Conservation (phyloP, 2,888 invertebrate species). For the Sympetrum striolatum region DNA sequence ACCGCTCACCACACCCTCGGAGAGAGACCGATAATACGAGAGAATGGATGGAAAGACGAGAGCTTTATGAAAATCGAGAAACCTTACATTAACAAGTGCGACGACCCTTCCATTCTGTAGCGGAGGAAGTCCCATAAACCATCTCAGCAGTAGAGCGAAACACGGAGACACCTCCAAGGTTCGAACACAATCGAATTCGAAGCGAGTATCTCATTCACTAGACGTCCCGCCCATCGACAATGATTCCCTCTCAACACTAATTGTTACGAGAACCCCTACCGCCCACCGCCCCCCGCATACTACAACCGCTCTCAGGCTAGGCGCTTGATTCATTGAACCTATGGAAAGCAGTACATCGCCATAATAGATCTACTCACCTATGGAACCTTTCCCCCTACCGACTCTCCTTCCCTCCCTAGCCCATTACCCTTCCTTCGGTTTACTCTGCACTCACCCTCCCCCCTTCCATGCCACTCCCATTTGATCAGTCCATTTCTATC, state of each 20-base stretch:
- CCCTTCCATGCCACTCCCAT: background rate
- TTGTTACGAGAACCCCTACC: background rate
- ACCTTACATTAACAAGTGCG: background rate
- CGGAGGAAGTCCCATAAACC: slow-evolving; percentile 21
- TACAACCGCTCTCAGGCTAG: background rate
- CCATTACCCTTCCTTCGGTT: background rate
- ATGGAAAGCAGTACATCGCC: slow-evolving; percentile 12
- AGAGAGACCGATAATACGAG: background rate
- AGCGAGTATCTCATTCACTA: slow-evolving; percentile 9
- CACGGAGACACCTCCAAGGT: background rate
- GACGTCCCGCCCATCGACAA: slow-evolving; percentile 33
- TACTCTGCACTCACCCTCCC: background rate
- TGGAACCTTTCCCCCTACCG: background rate
- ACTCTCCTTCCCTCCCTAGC: background rate
- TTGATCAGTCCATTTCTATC: too few species aligned
- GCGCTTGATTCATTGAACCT: slow-evolving; percentile 35
- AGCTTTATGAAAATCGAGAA: background rate
- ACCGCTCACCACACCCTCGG: background rate
- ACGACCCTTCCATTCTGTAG: background rate
- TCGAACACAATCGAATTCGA: slow-evolving; percentile 29
- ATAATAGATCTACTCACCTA: slow-evolving; percentile 2
- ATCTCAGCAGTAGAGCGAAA: background rate
- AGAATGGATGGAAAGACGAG: background rate
- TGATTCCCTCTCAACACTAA: slow-evolving; percentile 44
- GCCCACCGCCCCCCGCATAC: background rate